Evolutionary conservation across 2,797 vertebrate species (phyloP).

Genomic region (Coregonus suidteri): DNA sequence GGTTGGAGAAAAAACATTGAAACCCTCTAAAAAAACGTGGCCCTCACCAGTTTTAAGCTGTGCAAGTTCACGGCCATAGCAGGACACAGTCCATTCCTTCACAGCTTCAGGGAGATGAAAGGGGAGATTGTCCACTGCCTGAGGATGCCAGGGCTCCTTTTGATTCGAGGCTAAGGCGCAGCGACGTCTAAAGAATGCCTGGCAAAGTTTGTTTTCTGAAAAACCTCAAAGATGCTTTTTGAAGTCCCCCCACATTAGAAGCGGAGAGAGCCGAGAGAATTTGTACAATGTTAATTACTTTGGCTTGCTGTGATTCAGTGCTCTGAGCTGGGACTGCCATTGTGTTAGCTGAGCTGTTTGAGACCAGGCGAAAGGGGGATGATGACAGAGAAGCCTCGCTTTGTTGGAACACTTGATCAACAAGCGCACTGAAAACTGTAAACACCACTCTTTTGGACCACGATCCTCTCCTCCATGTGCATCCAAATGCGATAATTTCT

Average conservation of each 20-base stretch:
- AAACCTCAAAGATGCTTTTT: conserved; percentile 60
- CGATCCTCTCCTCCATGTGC: neutral
- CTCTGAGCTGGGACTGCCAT: conserved; percentile 35
- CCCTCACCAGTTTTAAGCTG: conserved; percentile 72
- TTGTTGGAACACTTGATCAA: conserved; percentile 51
- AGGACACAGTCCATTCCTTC: conserved; percentile 72
- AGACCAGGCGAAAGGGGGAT: conserved; percentile 31
- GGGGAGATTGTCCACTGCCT: conserved; percentile 63
- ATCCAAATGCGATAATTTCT: neutral
- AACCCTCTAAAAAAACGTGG: conserved; percentile 56
- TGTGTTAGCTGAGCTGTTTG: conserved; percentile 44
- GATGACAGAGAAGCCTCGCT: conserved; percentile 31
- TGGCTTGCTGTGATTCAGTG: conserved; percentile 53
- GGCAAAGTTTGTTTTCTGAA: conserved; percentile 64
- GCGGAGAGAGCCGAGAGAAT: conserved; percentile 38
- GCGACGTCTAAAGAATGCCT: conserved; percentile 62
- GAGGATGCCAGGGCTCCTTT: conserved; percentile 38
- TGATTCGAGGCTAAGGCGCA: conserved; percentile 64
- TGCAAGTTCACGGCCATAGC: conserved; percentile 73
- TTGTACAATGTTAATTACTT: conserved; percentile 60
- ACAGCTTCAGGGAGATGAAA: conserved; percentile 71
- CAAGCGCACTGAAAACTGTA: conserved; percentile 38
- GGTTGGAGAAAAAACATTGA: conserved; percentile 72
- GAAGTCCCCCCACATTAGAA: conserved; percentile 44
- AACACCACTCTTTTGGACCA: conserved; percentile 31